These are phyloP conservation scores for Rhynchomys soricoides DNA, from an alignment of 2,113 vertebrate genomes.

Conservation along the genomic window DNA sequence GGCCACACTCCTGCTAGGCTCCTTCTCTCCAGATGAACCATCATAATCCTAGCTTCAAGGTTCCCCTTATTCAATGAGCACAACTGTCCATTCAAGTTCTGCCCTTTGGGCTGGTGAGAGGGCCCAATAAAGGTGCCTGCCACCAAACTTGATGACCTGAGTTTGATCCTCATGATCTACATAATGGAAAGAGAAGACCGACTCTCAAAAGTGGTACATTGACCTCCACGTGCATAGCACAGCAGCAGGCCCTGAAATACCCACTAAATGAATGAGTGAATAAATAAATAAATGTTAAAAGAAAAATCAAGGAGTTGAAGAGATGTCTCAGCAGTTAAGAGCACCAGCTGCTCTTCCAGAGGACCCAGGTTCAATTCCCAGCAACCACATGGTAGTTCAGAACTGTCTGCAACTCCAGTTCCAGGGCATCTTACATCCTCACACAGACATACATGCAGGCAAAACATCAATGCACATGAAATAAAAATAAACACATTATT, in stretches of 20 bases:
- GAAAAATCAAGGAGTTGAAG: not conserved
- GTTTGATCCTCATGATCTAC: not conserved
- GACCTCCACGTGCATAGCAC: too few relatives aligned
- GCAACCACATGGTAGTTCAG: not conserved
- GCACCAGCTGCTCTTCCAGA: not conserved
- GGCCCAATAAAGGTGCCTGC: not conserved
- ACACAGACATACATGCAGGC: not conserved
- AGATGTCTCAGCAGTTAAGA: not conserved
- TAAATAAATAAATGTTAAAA: not conserved
- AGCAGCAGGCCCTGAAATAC: not conserved
- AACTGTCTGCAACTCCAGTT: not conserved
- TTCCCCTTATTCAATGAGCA: not conserved
- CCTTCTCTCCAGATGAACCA: slow-evolving; percentile 17
- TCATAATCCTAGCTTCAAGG: not conserved
- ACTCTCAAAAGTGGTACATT: not conserved
- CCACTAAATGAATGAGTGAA: not conserved
- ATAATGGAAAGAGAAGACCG: not conserved
- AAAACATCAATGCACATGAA: not conserved
- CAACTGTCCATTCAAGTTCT: slow-evolving; percentile 19
- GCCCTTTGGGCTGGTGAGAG: not conserved
- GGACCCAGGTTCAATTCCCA: not conserved
- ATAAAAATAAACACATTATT: not conserved
- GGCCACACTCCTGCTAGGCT: not conserved
- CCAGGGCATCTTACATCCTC: not conserved
- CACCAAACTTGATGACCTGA: not conserved